Base-by-base conservation (phyloP, 2,888 invertebrate species). In the Orgyia antiqua region DNA sequence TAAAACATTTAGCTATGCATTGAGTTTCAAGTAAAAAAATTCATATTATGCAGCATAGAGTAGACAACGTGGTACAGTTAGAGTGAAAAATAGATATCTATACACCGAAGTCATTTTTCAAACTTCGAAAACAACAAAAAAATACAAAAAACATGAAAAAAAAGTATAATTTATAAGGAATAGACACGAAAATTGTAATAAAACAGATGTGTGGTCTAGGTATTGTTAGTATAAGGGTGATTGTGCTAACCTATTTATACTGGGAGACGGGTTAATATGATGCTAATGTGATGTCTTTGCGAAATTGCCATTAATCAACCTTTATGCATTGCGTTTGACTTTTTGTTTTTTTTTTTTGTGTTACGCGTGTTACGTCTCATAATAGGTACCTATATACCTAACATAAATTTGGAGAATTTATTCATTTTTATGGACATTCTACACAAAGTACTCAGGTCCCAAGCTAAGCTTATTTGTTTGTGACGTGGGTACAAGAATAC, bases 1-100 rank as follows among this genome's bases (percentile, higher is more conserved):
- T 83, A 82, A 78, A 76, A 55, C 59, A 64, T 72, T 71, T 67
- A 67, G 52, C 56, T 33, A 44, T 32, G 51, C 51, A 53, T 57
- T 34, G 34, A 45, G 52, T 55, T 52, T 41, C 13, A 41, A 20
- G 27, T 41, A 44, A 42, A 58, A 68, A 68, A 51, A 49, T 37
- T 42, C 26, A 31, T 17, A 51, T 52, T 56, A 52, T 53, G 36
- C 53, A 24, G 30, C 23, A 25, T 23, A 18, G 45, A 35, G 24
- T 34, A 31, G 27, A 24, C 26, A 51, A 37, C 18, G 33, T 27
- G 45, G 41, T 45, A 52, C 52, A 52, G 55, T 51, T 52, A 54
- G 24, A 35, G 25, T 13, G 29, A 45, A 45, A 42, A 50, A 43
- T 52, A 15, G 15, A 15, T 6, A 15, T 15, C 4, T 6, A 54